phyloP scores from a whole-genome alignment of 2,888 invertebrate genomes.

The Toxonevra muliebris region DNA sequence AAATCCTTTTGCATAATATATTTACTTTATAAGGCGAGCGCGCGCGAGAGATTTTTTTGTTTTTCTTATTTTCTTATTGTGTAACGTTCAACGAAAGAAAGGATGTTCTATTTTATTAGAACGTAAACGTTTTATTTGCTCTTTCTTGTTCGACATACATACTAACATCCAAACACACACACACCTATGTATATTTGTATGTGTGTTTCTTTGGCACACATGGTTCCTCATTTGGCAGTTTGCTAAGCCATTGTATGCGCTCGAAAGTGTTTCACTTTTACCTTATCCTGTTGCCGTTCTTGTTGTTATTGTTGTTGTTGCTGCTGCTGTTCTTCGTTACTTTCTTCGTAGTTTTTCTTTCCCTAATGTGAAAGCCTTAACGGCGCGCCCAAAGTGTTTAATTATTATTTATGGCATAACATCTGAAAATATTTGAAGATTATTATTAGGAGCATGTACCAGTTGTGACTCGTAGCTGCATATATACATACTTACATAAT shows the following conservation, averaged over 20 bases:
- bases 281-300: constrained; percentile 30
- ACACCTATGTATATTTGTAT: background rate
- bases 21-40: constrained; percentile 37
- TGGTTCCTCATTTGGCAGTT: constrained; percentile 41
- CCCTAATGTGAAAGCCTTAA: constrained; percentile 56
- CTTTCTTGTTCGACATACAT: background rate
- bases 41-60: constrained; percentile 17
- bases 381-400: constrained; percentile 54
- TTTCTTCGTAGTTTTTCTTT: constrained; percentile 42
- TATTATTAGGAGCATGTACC: constrained; percentile 39
- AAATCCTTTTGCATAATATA: constrained; percentile 44
- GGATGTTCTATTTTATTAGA: background rate
- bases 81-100: background rate
- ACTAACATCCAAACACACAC: background rate
- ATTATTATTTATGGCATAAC: constrained; percentile 58
- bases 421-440: constrained; percentile 44
- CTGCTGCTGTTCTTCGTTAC: constrained; percentile 20
- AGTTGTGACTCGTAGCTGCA: too few relatives aligned
- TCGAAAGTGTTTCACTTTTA: constrained; percentile 5
- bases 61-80: constrained; percentile 5
- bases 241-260: constrained; percentile 40
- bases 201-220: constrained; percentile 36
- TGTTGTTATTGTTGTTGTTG: constrained; percentile 9
- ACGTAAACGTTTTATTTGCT: background rate
- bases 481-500: too few relatives aligned